Percentiles rank a stretch among this genome's conserved stretches.
Evolutionary conservation across 2,888 invertebrate genomes (phyloP).

Genomic region (Catocala sponsa): DNA sequence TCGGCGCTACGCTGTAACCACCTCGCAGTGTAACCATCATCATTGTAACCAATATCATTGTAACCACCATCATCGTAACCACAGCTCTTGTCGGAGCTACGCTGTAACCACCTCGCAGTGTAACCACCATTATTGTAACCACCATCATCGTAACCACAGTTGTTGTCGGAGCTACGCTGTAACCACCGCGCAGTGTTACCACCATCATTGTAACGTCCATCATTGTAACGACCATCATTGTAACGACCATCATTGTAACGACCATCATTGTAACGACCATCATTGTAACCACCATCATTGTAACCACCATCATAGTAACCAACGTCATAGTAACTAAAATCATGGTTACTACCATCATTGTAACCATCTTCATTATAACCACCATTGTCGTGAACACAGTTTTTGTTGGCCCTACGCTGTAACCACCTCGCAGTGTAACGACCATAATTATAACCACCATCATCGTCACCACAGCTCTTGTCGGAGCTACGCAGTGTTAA

Average conservation of each 20-base stretch:
- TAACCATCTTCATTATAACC: no score
- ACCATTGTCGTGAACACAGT: no score
- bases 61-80: neutral
- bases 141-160: neutral
- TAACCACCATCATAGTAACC: no score
- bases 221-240: conserved; percentile 1
- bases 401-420: no score
- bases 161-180: conserved; percentile 1
- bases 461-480: no score
- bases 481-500: no score
- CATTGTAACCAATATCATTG: no score
- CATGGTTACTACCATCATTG: neutral
- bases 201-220: conserved; percentile 11
- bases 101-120: neutral
- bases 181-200: conserved; percentile 10
- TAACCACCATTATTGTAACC: neutral
- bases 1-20: conserved; percentile 4
- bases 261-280: neutral
- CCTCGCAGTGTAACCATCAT: conserved; percentile 11
- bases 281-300: neutral
- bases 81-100: no score
- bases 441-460: neutral
- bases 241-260: neutral
- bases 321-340: neutral
- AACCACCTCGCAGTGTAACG: no score